phyloP scores from a whole-genome alignment of 2,113 vertebrate genomes.

The Melospiza melodia region DNA sequence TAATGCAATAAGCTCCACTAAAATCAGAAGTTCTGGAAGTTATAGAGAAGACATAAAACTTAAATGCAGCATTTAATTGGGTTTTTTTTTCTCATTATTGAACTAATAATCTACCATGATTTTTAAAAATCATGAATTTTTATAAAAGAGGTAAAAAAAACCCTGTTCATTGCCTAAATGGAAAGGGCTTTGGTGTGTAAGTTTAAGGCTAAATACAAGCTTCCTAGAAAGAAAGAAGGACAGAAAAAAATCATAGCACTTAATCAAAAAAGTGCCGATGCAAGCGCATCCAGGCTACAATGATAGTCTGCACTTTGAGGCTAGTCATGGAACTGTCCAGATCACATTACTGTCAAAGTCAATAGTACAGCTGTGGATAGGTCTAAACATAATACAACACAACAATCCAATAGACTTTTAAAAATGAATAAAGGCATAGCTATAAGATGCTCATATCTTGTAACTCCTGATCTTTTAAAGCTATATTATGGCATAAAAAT shows the following conservation, averaged over 20 bases:
- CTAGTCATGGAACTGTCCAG: slow-evolving; percentile 24
- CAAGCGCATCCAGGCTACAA: slow-evolving; percentile 29
- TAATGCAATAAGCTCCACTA: background rate
- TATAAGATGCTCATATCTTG: slow-evolving; percentile 21
- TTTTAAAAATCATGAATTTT: background rate
- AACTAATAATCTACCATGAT: background rate
- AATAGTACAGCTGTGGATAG: slow-evolving; percentile 32
- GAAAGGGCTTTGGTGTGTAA: background rate
- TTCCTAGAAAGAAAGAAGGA: background rate
- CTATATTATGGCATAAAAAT: slow-evolving; percentile 37
- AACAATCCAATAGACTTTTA: slow-evolving; percentile 52
- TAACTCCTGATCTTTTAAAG: slow-evolving; percentile 32
- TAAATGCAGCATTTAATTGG: background rate
- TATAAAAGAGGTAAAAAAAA: background rate
- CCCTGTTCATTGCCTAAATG: background rate
- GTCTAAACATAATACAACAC: slow-evolving; percentile 43
- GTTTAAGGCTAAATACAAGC: background rate
- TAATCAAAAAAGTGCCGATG: slow-evolving; percentile 35
- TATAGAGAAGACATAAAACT: background rate
- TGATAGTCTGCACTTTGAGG: slow-evolving; percentile 29
- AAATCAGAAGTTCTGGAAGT: background rate
- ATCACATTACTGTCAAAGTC: slow-evolving; percentile 64
- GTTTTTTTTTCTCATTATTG: background rate
- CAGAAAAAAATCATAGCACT: background rate
- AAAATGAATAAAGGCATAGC: slow-evolving; percentile 14